phyloP scores from a whole-genome alignment of 2,113 vertebrate genomes.

The Tragelaphus strepsiceros region DNA sequence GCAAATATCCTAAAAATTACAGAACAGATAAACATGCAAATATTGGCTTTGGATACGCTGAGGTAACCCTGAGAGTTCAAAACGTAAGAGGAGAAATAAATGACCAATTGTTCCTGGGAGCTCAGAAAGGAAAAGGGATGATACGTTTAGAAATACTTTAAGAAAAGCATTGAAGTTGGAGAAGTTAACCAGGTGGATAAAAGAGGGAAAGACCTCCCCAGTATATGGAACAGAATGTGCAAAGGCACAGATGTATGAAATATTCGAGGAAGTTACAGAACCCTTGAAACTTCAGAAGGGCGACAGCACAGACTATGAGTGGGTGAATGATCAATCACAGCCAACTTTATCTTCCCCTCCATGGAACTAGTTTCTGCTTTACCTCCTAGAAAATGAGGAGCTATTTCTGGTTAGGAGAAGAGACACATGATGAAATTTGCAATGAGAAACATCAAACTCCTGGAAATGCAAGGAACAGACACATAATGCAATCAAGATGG shows the following conservation, averaged over 20 bases:
- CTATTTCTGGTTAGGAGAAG: background rate
- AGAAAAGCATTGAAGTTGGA: background rate
- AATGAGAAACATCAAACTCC: background rate
- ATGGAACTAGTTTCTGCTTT: background rate
- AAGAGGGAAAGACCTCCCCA: background rate
- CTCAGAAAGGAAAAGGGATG: no score
- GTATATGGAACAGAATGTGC: background rate
- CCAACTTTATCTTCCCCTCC: background rate
- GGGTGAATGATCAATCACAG: background rate
- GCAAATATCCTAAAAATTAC: background rate
- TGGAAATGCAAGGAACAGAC: background rate
- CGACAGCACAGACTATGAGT: background rate
- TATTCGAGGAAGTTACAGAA: background rate
- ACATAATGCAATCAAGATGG: background rate
- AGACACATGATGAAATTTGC: background rate
- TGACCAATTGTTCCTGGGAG: background rate
- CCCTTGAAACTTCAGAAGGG: background rate
- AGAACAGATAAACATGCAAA: background rate
- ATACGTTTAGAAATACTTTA: no score
- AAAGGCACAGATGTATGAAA: background rate
- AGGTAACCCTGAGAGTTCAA: background rate
- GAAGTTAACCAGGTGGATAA: background rate
- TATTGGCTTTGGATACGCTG: background rate
- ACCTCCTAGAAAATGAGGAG: background rate
- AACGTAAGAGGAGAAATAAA: background rate